phyloP scores from a whole-genome alignment of 1,140 invertebrate species.

The Microplitis mediator region DNA sequence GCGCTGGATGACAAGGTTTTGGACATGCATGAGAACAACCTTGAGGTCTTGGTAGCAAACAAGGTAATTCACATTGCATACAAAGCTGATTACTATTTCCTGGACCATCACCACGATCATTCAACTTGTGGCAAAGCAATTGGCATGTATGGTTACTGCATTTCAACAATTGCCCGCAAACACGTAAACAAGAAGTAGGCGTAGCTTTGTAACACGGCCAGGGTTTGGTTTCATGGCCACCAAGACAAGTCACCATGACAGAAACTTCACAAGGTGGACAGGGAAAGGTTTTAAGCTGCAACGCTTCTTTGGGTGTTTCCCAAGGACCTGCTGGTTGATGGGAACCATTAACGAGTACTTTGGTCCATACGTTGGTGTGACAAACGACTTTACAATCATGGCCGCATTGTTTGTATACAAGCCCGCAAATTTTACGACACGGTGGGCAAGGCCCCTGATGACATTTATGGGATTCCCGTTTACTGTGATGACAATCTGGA shows the following conservation, averaged over 20 bases:
- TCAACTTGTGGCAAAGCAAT: conserved; percentile 71
- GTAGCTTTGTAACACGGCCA: conserved; percentile 77
- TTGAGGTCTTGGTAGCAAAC: conserved; percentile 69
- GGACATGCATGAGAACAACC: conserved; percentile 83
- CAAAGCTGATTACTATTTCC: conserved; percentile 63
- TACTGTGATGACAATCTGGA: conserved; percentile 79
- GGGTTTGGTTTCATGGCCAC: conserved; percentile 78
- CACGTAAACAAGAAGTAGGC: conserved; percentile 74
- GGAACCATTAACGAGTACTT: conserved; percentile 63
- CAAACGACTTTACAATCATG: conserved; percentile 80
- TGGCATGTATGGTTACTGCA: conserved; percentile 85
- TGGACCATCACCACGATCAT: conserved; percentile 51
- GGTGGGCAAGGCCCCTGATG: conserved; percentile 88
- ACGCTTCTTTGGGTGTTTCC: conserved; percentile 71
- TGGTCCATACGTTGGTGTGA: conserved; percentile 79
- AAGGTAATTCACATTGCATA: conserved; percentile 74
- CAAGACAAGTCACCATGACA: conserved; percentile 78
- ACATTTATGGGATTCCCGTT: conserved; percentile 76
- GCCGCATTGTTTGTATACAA: conserved; percentile 68
- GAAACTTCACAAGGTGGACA: conserved; percentile 76
- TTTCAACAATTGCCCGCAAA: conserved; percentile 70
- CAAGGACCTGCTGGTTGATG: conserved; percentile 76
- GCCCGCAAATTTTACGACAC: conserved; percentile 77
- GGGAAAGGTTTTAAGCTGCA: conserved; percentile 71
- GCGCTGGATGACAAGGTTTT: conserved; percentile 75